These are phyloP conservation scores for Fragum whitleyi DNA, from an alignment of 2,888 invertebrate genomes.

Conservation along the genomic window DNA sequence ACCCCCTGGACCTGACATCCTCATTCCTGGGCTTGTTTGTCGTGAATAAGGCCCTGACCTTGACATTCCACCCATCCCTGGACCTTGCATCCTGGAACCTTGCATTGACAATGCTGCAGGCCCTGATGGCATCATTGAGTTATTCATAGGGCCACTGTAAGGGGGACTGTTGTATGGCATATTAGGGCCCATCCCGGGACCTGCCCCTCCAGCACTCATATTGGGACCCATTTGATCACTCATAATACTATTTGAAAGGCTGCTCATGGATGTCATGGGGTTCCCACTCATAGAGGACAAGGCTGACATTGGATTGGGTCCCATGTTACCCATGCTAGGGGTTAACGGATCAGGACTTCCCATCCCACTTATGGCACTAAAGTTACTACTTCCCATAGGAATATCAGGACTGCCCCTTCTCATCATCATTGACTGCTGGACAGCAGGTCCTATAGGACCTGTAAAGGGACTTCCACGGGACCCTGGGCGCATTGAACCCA, in stretches of 20 bases:
- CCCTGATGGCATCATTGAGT: slow-evolving; percentile 69
- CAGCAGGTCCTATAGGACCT: slow-evolving; percentile 65
- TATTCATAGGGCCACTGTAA: slow-evolving; percentile 60
- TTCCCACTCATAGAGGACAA: slow-evolving; percentile 65
- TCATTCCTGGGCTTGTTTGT: slow-evolving; percentile 68
- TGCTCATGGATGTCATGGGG: slow-evolving; percentile 71
- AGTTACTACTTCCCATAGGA: slow-evolving; percentile 46
- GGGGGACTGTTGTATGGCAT: slow-evolving; percentile 69
- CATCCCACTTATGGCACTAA: slow-evolving; percentile 61
- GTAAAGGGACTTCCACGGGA: slow-evolving; percentile 63
- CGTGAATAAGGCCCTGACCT: slow-evolving; percentile 65
- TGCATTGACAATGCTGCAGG: slow-evolving; percentile 73
- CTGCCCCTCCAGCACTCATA: slow-evolving; percentile 43
- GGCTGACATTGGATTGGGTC: slow-evolving; percentile 61
- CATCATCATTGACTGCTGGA: slow-evolving; percentile 69
- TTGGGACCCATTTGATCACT: slow-evolving; percentile 68
- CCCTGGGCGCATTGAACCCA: slow-evolving; percentile 66
- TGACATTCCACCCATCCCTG: slow-evolving; percentile 65
- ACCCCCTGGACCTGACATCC: slow-evolving; percentile 69
- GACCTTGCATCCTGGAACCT: slow-evolving; percentile 66
- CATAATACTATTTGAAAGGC: slow-evolving; percentile 73
- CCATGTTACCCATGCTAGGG: slow-evolving; percentile 53
- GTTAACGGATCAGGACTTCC: slow-evolving; percentile 66
- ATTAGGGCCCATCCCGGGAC: slow-evolving; percentile 62
- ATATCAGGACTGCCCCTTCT: slow-evolving; percentile 58